Evolutionary conservation across 64 coral and sea anemone genomes (phyloP).

Genomic region (Montipora efflorescens): DNA sequence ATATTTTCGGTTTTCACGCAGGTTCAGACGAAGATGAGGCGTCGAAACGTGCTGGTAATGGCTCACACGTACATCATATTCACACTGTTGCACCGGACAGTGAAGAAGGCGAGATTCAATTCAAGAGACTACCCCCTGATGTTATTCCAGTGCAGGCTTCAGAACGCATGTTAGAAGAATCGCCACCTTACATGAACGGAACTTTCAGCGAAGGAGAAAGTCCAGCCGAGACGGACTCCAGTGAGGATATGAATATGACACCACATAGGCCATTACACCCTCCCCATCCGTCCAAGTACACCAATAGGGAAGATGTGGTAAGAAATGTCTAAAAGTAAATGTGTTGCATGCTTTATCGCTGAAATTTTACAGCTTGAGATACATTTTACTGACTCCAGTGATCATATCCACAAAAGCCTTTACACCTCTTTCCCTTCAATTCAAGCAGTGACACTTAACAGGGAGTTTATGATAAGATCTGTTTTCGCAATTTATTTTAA

Average conservation of each 20-base stretch:
- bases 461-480: too few relatives aligned
- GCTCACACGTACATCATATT: background rate
- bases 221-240: constrained; percentile 75
- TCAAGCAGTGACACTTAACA: too few relatives aligned
- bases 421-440: too few relatives aligned
- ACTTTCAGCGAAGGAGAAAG: constrained; percentile 49
- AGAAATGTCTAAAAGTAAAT: background rate
- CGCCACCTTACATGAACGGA: constrained; percentile 75
- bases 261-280: constrained; percentile 60
- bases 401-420: too few relatives aligned
- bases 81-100: constrained; percentile 13
- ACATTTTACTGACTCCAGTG: too few relatives aligned
- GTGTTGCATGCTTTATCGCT: background rate
- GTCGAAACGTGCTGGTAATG: background rate
- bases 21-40: constrained; percentile 33
- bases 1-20: background rate
- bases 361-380: too few relatives aligned
- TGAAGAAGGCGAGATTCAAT: constrained; percentile 20
- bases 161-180: background rate
- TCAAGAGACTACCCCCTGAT: constrained; percentile 41
- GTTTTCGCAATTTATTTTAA: too few relatives aligned
- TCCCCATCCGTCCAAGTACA: constrained; percentile 76
- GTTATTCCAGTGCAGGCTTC: constrained; percentile 17
- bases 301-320: constrained; percentile 81
- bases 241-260: constrained; percentile 91